Evolutionary conservation across 2,797 vertebrate genomes (phyloP).

Genomic region (Morus bassanus): DNA sequence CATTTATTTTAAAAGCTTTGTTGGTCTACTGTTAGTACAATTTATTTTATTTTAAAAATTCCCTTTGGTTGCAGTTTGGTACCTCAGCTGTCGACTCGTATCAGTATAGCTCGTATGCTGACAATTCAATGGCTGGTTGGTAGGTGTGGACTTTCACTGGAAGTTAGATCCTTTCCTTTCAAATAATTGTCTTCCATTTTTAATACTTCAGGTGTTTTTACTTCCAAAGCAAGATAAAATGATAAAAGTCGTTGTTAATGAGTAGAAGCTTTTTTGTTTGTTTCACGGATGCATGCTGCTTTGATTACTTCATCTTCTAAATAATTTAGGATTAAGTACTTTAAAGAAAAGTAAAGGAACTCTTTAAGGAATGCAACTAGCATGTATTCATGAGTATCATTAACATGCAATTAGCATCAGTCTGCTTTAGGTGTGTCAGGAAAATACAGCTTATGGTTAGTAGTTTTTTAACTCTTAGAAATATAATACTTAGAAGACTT

Average conservation of each 20-base stretch:
- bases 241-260: not conserved
- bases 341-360: constrained; percentile 20
- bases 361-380: not conserved
- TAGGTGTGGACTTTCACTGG: not conserved
- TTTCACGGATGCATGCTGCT: not conserved
- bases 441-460: not conserved
- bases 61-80: constrained; percentile 11
- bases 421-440: not conserved
- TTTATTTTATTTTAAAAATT: not conserved
- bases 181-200: not conserved
- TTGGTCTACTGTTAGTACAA: not conserved
- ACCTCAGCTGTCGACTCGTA: not conserved
- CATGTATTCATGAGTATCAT: not conserved
- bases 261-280: not conserved
- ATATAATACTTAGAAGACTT: not conserved
- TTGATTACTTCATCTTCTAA: constrained; percentile 17
- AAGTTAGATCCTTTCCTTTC: not conserved
- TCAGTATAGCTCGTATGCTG: not conserved
- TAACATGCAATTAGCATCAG: constrained; percentile 12
- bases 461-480: constrained; percentile 4
- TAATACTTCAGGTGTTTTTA: not conserved
- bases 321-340: not conserved
- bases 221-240: not conserved
- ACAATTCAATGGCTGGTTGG: not conserved
- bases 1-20: constrained; percentile 58